A percentile compares a stretch with the other conserved stretches of the same genome.
These are phyloP conservation scores for Torymus tubicola DNA, from an alignment of 2,888 invertebrate genomes.

Conservation along the genomic window DNA sequence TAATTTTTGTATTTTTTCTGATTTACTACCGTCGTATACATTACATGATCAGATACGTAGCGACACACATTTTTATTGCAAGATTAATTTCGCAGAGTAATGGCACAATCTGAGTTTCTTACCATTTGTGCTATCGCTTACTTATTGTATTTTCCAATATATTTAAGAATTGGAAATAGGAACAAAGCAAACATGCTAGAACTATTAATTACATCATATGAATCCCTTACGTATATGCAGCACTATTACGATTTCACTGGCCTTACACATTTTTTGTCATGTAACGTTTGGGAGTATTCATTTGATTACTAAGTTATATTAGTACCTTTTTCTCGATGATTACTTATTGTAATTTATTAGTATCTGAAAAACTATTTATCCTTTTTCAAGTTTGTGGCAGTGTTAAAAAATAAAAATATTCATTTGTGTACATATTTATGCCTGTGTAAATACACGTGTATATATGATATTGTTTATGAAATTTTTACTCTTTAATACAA, in stretches of 20 bases:
- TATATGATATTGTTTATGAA: slow-evolving; percentile 35
- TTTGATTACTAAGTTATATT: slow-evolving; percentile 31
- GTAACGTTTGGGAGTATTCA: slow-evolving; percentile 24
- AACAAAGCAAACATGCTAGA: slow-evolving; percentile 55
- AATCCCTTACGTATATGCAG: slow-evolving; percentile 40
- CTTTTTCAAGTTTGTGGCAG: slow-evolving; percentile 44
- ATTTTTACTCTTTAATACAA: slow-evolving; percentile 40
- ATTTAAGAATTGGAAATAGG: slow-evolving; percentile 55
- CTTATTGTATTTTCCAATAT: slow-evolving; percentile 53
- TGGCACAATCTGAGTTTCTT: slow-evolving; percentile 51
- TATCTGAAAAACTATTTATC: slow-evolving; percentile 46
- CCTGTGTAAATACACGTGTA: slow-evolving; percentile 43
- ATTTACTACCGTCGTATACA: slow-evolving; percentile 49
- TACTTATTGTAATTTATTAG: slow-evolving; percentile 33
- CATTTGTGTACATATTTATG: slow-evolving; percentile 36
- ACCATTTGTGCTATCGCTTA: slow-evolving; percentile 53
- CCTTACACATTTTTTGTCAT: slow-evolving; percentile 37
- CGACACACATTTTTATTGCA: slow-evolving; percentile 53
- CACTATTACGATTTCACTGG: slow-evolving; percentile 49
- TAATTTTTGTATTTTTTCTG: slow-evolving; percentile 19
- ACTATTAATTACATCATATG: slow-evolving; percentile 47
- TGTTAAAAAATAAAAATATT: slow-evolving; percentile 56
- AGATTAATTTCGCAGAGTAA: slow-evolving; percentile 43
- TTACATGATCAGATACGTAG: slow-evolving; percentile 51
- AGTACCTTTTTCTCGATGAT: slow-evolving; percentile 48